phyloP scores from a whole-genome alignment of 2,797 vertebrate species.

The Aphelocoma californica region DNA sequence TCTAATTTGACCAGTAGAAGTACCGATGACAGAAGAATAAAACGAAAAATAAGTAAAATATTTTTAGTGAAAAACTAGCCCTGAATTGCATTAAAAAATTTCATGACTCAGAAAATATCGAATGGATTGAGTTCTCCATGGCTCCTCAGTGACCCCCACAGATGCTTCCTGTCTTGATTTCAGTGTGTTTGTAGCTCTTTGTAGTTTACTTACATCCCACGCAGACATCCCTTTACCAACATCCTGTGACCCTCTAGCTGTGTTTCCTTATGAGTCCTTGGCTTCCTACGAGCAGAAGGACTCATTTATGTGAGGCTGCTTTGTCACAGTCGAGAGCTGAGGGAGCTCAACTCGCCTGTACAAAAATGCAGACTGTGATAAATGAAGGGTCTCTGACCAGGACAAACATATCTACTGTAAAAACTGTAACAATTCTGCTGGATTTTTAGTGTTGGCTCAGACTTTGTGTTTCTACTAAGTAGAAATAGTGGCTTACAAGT shows the following conservation, averaged over 20 bases:
- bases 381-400: background rate
- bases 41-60: background rate
- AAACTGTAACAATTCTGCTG: background rate
- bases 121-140: background rate
- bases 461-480: background rate
- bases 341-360: rapidly evolving
- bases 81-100: background rate
- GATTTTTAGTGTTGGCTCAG: background rate
- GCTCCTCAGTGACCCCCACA: slow-evolving; percentile 43
- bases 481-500: background rate
- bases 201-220: slow-evolving; percentile 17
- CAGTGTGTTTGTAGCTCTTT: slow-evolving; percentile 28
- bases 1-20: background rate
- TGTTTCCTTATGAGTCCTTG: background rate
- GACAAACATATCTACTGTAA: background rate
- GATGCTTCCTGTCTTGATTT: slow-evolving; percentile 59
- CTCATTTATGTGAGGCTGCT: background rate
- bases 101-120: background rate
- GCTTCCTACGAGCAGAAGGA: slow-evolving; percentile 18
- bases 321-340: background rate
- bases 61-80: background rate
- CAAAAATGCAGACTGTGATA: background rate
- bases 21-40: background rate
- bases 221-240: slow-evolving; percentile 27
- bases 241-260: slow-evolving; percentile 42